Percentiles rank a stretch among this genome's conserved stretches.
phyloP scores from a whole-genome alignment of 2,797 vertebrate species.

The Pagetopsis macropterus region DNA sequence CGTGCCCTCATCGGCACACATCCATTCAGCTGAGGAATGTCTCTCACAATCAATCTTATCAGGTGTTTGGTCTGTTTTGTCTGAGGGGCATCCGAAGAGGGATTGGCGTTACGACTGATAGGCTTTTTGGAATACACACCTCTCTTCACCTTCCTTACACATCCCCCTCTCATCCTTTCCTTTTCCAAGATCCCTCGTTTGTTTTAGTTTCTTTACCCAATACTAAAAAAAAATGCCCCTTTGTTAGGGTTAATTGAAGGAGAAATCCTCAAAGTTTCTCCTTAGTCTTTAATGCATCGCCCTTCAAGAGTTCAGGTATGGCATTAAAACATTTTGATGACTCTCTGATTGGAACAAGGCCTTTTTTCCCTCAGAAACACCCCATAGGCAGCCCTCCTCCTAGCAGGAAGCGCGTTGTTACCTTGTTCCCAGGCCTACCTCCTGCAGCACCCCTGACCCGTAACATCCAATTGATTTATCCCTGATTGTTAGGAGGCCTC shows the following conservation, averaged over 20 bases:
- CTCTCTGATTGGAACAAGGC: conserved; percentile 43
- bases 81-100: conserved; percentile 75
- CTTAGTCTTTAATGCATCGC: conserved; percentile 2
- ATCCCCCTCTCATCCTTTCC: not conserved
- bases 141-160: conserved; percentile 31
- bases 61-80: conserved; percentile 81
- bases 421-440: conserved; percentile 76
- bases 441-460: conserved; percentile 70
- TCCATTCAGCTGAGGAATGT: conserved; percentile 77
- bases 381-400: conserved; percentile 36
- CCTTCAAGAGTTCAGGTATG: conserved; percentile 24
- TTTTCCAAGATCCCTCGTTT: not conserved
- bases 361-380: conserved; percentile 60
- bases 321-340: conserved; percentile 24
- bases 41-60: conserved; percentile 77
- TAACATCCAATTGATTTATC: conserved; percentile 84
- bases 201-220: conserved; percentile 4
- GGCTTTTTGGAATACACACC: conserved; percentile 67
- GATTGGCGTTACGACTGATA: conserved; percentile 68
- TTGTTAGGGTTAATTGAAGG: conserved; percentile 29
- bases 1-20: conserved; percentile 65
- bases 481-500: conserved; percentile 80
- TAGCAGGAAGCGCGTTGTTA: conserved; percentile 62
- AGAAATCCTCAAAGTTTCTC: conserved; percentile 7
- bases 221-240: not conserved